Percentiles rank a stretch among this genome's conserved stretches.
phyloP scores from a whole-genome alignment of 2,888 invertebrate species.

The Norana najaformis region DNA sequence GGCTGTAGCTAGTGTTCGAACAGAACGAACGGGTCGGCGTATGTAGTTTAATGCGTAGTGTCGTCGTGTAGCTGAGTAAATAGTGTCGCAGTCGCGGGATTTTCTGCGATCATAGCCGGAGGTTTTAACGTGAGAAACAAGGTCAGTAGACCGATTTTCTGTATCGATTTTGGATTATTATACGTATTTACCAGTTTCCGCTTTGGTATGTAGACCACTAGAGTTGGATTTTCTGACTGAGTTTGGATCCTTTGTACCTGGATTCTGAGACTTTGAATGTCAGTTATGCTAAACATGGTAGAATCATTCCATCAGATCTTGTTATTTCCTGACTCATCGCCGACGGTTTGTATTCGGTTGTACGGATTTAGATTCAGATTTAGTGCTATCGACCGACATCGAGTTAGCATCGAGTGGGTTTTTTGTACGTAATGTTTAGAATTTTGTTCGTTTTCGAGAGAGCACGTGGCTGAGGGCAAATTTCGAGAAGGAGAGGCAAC shows the following conservation, averaged over 20 bases:
- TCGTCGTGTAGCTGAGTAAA: too few relatives aligned
- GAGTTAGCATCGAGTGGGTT: neutral
- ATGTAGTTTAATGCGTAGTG: too few relatives aligned
- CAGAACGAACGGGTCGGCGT: too few relatives aligned
- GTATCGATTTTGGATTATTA: neutral
- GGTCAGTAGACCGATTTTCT: neutral
- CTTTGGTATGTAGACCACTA: too few relatives aligned
- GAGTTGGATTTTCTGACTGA: neutral
- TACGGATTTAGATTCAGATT: neutral
- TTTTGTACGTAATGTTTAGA: neutral
- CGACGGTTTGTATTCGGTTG: neutral
- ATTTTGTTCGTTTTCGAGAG: neutral
- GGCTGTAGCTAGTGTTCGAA: too few relatives aligned
- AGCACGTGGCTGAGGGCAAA: neutral
- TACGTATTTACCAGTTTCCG: neutral
- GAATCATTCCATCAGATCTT: neutral
- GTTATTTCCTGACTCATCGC: neutral
- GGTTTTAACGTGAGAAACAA: neutral
- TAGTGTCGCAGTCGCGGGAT: neutral
- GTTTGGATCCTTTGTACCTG: neutral
- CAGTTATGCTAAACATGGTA: neutral
- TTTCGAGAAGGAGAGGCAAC: neutral
- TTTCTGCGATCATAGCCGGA: neutral
- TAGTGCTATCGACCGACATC: neutral
- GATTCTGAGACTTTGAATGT: neutral